These are phyloP conservation scores for Mylabris sibirica DNA, from an alignment of 2,888 invertebrate genomes.

Conservation along the genomic window DNA sequence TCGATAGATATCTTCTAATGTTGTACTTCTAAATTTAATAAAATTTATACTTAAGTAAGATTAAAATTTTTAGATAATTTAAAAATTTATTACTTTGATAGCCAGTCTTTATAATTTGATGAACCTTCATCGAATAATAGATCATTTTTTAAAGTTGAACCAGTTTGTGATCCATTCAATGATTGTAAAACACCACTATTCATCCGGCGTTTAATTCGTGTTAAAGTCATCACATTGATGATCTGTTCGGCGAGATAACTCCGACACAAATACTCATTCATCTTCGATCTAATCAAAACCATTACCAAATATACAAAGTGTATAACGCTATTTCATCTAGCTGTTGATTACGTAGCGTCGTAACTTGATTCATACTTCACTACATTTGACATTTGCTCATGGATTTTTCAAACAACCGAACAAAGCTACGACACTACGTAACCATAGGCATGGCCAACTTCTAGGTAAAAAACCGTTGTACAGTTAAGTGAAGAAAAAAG, in stretches of 20 bases:
- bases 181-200: slow-evolving; percentile 54
- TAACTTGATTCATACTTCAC: too few relatives aligned
- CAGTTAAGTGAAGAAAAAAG: too few relatives aligned
- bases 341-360: too few relatives aligned
- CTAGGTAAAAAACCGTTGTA: too few relatives aligned
- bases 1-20: slow-evolving; percentile 73
- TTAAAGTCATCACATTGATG: slow-evolving; percentile 67
- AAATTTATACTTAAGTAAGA: slow-evolving; percentile 6
- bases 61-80: not conserved
- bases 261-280: slow-evolving; percentile 81
- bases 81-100: slow-evolving; percentile 68
- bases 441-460: too few relatives aligned
- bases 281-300: slow-evolving; percentile 69
- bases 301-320: too few relatives aligned
- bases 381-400: too few relatives aligned
- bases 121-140: slow-evolving; percentile 76
- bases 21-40: slow-evolving; percentile 67
- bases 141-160: slow-evolving; percentile 57
- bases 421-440: too few relatives aligned
- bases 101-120: slow-evolving; percentile 76
- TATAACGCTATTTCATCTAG: too few relatives aligned
- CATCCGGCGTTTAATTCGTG: slow-evolving; percentile 60
- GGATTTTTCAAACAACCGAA: too few relatives aligned
- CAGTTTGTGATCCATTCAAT: slow-evolving; percentile 39
- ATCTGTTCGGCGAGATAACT: slow-evolving; percentile 79